phyloP scores from a whole-genome alignment of 2,797 vertebrate genomes.

The Phoebastria nigripes region DNA sequence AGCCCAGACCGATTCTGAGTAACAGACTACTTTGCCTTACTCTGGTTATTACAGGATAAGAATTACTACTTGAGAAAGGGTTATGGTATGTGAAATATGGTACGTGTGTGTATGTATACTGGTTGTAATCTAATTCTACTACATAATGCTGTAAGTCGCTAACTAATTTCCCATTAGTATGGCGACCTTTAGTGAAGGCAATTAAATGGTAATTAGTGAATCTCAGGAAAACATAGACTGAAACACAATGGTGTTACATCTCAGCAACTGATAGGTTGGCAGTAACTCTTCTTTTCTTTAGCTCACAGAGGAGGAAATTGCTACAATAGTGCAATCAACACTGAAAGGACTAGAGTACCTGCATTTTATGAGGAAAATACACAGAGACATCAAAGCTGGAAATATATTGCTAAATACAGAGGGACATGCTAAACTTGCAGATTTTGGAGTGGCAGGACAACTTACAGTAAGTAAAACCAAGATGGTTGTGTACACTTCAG shows the following conservation, averaged over 20 bases:
- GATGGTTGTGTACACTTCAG: not conserved
- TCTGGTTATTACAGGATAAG: not conserved
- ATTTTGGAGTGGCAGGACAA: slow-evolving; percentile 95
- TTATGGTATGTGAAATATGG: not conserved
- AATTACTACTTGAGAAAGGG: not conserved
- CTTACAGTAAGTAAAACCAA: slow-evolving; percentile 84
- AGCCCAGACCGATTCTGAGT: not conserved
- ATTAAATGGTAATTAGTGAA: not conserved
- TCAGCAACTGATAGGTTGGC: not conserved
- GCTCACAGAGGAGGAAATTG: slow-evolving; percentile 92
- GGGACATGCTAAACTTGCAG: slow-evolving; percentile 93
- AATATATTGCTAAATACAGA: slow-evolving; percentile 93
- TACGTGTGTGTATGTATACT: rapidly evolving
- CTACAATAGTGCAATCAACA: slow-evolving; percentile 88
- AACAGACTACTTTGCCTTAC: not conserved
- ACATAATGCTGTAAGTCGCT: not conserved
- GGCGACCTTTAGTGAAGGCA: not conserved
- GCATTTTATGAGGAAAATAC: slow-evolving; percentile 98
- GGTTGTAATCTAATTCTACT: not conserved
- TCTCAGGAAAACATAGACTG: not conserved
- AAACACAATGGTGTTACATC: not conserved
- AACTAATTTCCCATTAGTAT: not conserved
- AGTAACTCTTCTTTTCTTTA: slow-evolving; percentile 60
- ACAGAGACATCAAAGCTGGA: slow-evolving; percentile 95
- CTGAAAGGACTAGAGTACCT: slow-evolving; percentile 93